phyloP scores from a whole-genome alignment of 2,113 vertebrate species.

The Oryzias celebensis region DNA sequence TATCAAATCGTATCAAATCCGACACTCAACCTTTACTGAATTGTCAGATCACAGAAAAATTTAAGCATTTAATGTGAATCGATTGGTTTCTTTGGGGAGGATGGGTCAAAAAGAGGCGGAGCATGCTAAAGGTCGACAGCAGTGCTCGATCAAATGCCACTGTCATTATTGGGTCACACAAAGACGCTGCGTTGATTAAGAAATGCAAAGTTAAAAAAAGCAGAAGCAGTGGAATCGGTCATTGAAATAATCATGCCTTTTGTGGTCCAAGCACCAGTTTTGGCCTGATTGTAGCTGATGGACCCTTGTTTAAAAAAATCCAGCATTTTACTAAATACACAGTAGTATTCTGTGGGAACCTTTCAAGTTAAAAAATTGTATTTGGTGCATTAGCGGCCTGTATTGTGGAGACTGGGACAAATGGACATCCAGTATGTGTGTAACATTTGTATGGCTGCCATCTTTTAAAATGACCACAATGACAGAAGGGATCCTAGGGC shows the following conservation, averaged over 20 bases:
- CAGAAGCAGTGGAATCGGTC: constrained; percentile 31
- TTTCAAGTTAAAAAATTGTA: too few species aligned
- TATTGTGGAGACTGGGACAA: too few species aligned
- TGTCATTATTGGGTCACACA: constrained; percentile 56
- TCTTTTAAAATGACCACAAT: too few species aligned
- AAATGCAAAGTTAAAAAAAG: constrained; percentile 20
- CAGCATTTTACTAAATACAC: too few species aligned
- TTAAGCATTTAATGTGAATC: constrained; percentile 78
- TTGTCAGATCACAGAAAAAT: constrained; percentile 80
- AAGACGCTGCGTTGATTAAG: constrained; percentile 43
- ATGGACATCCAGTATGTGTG: too few species aligned
- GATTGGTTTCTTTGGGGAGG: constrained; percentile 65
- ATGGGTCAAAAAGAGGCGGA: constrained; percentile 54
- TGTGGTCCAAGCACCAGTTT: background rate
- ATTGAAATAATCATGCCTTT: constrained; percentile 41
- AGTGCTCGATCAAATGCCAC: constrained; percentile 74
- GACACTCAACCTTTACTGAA: constrained; percentile 77
- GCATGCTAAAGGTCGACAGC: constrained; percentile 73
- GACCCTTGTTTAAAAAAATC: too few species aligned
- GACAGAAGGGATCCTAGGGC: too few species aligned
- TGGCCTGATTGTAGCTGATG: too few species aligned
- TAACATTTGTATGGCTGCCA: too few species aligned
- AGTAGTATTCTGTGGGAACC: too few species aligned
- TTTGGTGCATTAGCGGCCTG: too few species aligned
- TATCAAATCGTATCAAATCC: constrained; percentile 73